phyloP scores from a whole-genome alignment of 2,888 invertebrate species.

The Pristionchus fissidentatus region DNA sequence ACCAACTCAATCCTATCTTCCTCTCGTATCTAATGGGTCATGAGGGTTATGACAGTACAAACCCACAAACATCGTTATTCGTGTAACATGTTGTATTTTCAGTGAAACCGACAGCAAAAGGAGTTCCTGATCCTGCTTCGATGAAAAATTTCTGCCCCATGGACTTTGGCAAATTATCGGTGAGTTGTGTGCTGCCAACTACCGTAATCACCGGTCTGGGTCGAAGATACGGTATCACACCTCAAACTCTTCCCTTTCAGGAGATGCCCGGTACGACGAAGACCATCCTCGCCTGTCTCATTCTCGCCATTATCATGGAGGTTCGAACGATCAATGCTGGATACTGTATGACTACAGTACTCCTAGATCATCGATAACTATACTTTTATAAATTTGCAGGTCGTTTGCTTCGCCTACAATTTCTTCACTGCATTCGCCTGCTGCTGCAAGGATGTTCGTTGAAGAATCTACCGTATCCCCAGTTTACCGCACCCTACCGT shows the following conservation, averaged over 20 bases:
- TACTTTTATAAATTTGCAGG: not conserved
- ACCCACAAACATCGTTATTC: no score
- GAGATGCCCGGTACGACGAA: not conserved
- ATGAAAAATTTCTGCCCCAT: no score
- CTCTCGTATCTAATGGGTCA: no score
- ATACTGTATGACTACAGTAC: not conserved
- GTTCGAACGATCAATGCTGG: not conserved
- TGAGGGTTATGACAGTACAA: no score
- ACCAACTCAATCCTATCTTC: no score
- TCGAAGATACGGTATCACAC: no score
- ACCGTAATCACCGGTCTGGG: no score
- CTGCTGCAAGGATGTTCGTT: constrained; percentile 5
- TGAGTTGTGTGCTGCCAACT: not conserved
- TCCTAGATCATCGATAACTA: not conserved
- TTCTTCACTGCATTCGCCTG: not conserved
- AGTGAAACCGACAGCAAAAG: no score
- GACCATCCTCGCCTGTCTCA: not conserved
- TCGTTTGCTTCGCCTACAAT: constrained; percentile 31
- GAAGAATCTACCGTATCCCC: not conserved
- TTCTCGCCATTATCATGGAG: constrained; percentile 28
- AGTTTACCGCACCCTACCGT: not conserved
- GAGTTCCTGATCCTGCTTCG: no score
- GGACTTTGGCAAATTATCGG: not conserved
- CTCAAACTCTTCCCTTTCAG: no score
- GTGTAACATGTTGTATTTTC: no score